phyloP scores from a whole-genome alignment of 2,113 vertebrate genomes.

The Gymnogyps californianus region DNA sequence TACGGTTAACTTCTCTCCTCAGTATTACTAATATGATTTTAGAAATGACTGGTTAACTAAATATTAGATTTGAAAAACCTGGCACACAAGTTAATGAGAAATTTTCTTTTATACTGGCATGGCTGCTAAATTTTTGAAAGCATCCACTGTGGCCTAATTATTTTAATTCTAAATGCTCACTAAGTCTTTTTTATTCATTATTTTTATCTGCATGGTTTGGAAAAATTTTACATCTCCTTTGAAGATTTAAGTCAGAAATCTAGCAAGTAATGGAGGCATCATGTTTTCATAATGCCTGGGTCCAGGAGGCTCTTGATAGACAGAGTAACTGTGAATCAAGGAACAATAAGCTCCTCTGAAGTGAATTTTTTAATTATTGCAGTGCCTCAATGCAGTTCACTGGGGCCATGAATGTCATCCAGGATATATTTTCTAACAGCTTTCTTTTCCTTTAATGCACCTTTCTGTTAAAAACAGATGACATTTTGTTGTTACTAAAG shows the following conservation, averaged over 20 bases:
- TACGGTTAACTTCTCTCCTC: not conserved
- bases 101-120: slow-evolving; percentile 35
- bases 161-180: slow-evolving; percentile 67
- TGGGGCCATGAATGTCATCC: slow-evolving; percentile 47
- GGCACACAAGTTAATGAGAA: slow-evolving; percentile 31
- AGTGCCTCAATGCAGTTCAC: slow-evolving; percentile 51
- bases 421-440: slow-evolving; percentile 9
- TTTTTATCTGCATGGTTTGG: slow-evolving; percentile 49
- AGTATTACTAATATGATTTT: not conserved
- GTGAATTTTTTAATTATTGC: slow-evolving; percentile 72
- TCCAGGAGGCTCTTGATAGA: slow-evolving; percentile 60
- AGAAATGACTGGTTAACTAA: slow-evolving; percentile 29
- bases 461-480: not conserved
- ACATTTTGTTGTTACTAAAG: not conserved
- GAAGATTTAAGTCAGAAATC: slow-evolving; percentile 64
- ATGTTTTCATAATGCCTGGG: slow-evolving; percentile 62
- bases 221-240: slow-evolving; percentile 54
- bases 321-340: slow-evolving; percentile 66
- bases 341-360: slow-evolving; percentile 66
- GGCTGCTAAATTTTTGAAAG: slow-evolving; percentile 47
- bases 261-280: slow-evolving; percentile 57
- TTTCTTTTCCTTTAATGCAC: slow-evolving; percentile 19
- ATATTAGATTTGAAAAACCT: slow-evolving; percentile 22
- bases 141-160: slow-evolving; percentile 60
- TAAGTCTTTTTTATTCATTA: slow-evolving; percentile 63